Percentiles rank a stretch among this genome's conserved stretches.
Evolutionary conservation across 2,113 vertebrate species (phyloP).

Genomic region (Hippocampus abdominalis): DNA sequence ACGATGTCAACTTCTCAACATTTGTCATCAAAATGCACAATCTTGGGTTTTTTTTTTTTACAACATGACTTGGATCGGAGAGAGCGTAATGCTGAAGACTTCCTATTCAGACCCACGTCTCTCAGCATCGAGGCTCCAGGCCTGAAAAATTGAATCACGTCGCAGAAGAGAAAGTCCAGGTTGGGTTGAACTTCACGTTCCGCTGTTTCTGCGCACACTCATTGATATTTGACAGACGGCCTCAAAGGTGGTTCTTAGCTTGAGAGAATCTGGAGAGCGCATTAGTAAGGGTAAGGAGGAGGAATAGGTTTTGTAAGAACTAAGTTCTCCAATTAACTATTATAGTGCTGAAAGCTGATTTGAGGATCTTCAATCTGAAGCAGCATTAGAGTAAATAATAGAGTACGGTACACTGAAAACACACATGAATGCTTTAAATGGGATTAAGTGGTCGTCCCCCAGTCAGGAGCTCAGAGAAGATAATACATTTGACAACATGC

Average conservation of each 20-base stretch:
- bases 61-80: not conserved
- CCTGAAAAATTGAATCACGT: not conserved
- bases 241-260: conserved; percentile 2
- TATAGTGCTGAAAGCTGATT: not conserved
- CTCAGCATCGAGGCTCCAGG: conserved; percentile 2
- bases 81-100: not conserved
- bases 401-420: not conserved
- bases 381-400: not conserved
- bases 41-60: not conserved
- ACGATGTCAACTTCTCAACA: not conserved
- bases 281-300: not conserved
- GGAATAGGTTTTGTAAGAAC: not conserved
- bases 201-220: conserved; percentile 3
- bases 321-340: conserved; percentile 1
- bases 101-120: conserved; percentile 5
- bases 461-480: conserved; percentile 19
- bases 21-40: not conserved
- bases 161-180: conserved; percentile 13
- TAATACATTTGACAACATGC: conserved; percentile 33
- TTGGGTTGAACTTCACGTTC: conserved; percentile 19
- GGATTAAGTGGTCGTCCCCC: not conserved
- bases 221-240: conserved; percentile 28
- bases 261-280: not conserved
- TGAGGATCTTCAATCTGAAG: not conserved
- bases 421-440: not conserved